Evolutionary conservation across 2,113 vertebrate species (phyloP).

Genomic region (Haplotaxodon microlepis): DNA sequence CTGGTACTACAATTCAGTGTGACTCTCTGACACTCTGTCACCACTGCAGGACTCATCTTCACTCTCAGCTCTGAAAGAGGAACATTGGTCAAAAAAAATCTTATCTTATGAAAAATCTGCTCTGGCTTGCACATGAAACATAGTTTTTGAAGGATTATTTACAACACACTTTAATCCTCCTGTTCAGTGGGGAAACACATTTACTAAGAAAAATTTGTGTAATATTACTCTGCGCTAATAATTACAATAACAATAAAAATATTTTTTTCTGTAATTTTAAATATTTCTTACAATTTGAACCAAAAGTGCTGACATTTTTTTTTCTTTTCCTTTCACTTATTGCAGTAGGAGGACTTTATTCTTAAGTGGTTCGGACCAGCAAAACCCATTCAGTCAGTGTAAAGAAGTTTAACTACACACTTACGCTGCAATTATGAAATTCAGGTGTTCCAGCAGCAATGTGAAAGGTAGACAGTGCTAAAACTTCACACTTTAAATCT

Average conservation of each 20-base stretch:
- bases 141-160: background rate
- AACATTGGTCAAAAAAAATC: background rate
- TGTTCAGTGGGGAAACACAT: background rate
- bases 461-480: background rate
- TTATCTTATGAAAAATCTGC: background rate
- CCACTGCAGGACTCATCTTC: background rate
- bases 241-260: background rate
- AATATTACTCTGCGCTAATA: background rate
- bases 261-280: background rate
- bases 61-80: background rate
- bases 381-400: background rate
- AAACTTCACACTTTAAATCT: background rate
- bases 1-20: background rate
- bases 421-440: background rate
- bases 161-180: background rate
- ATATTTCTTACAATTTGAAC: background rate
- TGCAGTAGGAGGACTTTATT: background rate
- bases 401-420: background rate
- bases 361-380: background rate
- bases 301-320: background rate
- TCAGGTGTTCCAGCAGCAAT: background rate
- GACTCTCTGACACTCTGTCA: background rate
- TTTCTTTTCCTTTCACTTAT: background rate
- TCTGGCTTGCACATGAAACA: background rate
- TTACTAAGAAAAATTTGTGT: background rate